A percentile compares a stretch with the other conserved stretches of the same genome.
Conservation (phyloP, 2,888 invertebrate species). For the Dendrolimus pini region DNA sequence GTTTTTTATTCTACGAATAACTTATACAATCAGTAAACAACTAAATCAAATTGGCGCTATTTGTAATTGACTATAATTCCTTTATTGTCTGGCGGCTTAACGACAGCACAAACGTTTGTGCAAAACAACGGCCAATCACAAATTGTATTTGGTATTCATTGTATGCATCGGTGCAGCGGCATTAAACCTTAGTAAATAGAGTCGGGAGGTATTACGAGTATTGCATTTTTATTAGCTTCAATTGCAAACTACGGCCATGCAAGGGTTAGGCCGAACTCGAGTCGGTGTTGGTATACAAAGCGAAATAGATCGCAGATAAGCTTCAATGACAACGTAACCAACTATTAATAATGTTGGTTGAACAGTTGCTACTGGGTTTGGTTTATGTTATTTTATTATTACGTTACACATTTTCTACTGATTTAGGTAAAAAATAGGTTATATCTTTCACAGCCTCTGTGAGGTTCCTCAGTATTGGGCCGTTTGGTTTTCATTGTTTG, state of each 20-base stretch:
- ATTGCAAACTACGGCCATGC: slow-evolving; percentile 32
- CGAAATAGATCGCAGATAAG: background rate
- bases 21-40: background rate
- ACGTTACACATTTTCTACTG: slow-evolving; percentile 6
- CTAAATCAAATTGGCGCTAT: slow-evolving; percentile 1
- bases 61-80: slow-evolving; percentile 2
- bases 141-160: slow-evolving; percentile 57
- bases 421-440: background rate
- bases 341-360: background rate
- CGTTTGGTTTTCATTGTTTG: no score
- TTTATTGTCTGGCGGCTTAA: slow-evolving; percentile 15
- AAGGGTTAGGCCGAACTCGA: slow-evolving; percentile 18
- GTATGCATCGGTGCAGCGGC: slow-evolving; percentile 46
- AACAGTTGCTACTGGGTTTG: background rate
- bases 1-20: background rate
- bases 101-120: slow-evolving; percentile 28
- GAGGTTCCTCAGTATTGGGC: no score
- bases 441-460: no score
- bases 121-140: slow-evolving; percentile 38
- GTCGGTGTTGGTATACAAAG: background rate
- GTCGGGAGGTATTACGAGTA: slow-evolving; percentile 49
- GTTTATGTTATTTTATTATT: background rate
- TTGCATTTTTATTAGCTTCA: slow-evolving; percentile 61
- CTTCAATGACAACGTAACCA: background rate
- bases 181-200: slow-evolving; percentile 52